These are phyloP conservation scores for Leuciscus waleckii DNA, from an alignment of 2,797 vertebrate species.

Conservation along the genomic window DNA sequence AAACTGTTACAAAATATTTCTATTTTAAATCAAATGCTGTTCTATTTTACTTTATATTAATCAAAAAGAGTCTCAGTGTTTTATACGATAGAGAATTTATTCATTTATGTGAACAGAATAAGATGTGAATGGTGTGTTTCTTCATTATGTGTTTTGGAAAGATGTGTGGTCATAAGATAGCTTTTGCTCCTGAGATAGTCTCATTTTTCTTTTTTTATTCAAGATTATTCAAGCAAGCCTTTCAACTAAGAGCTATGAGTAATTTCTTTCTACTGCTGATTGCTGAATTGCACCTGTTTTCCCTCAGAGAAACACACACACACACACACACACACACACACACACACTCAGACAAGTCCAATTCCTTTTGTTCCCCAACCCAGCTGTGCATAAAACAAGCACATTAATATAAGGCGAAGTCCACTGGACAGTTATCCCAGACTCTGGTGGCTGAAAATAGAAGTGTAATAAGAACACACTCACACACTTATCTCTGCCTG, in stretches of 20 bases:
- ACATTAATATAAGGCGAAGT: slow-evolving; percentile 52
- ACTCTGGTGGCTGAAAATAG: slow-evolving; percentile 48
- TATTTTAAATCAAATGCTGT: background rate
- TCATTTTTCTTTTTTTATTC: slow-evolving; percentile 6
- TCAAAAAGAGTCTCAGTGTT: background rate
- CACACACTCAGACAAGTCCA: slow-evolving; percentile 17
- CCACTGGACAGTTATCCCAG: slow-evolving; percentile 37
- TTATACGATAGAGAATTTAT: background rate
- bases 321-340: background rate
- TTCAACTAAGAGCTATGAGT: slow-evolving; percentile 41
- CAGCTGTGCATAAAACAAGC: slow-evolving; percentile 56
- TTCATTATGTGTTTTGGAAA: background rate
- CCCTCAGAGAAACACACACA: slow-evolving; percentile 21
- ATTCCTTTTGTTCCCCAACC: slow-evolving; percentile 34
- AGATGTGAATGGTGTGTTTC: background rate
- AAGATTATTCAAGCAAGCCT: slow-evolving; percentile 26
- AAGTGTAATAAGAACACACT: slow-evolving; percentile 36
- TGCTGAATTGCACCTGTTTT: slow-evolving; percentile 58
- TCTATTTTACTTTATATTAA: background rate
- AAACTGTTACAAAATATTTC: background rate
- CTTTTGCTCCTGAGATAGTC: background rate
- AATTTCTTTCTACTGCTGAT: slow-evolving; percentile 46
- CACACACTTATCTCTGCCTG: slow-evolving; percentile 23
- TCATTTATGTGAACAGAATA: background rate
- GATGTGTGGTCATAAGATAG: background rate